phyloP scores from a whole-genome alignment of 2,113 vertebrate species.

The Eira barbara region DNA sequence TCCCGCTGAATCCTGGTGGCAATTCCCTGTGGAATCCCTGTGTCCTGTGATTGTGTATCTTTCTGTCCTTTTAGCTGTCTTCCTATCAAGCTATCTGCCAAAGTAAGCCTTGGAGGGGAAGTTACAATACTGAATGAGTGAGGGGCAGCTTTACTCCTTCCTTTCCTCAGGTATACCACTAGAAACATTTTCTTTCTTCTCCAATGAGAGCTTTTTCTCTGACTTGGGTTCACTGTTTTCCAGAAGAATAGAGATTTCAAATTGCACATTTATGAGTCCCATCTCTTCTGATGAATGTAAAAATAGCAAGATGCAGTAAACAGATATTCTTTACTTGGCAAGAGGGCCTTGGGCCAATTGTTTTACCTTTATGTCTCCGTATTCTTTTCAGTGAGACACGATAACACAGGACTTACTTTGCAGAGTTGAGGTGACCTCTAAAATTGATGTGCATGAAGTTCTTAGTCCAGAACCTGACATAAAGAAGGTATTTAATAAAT shows the following conservation, averaged over 20 bases:
- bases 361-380: not conserved
- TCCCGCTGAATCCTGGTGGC: not conserved
- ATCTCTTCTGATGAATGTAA: not conserved
- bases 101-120: not conserved
- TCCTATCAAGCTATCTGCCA: not conserved
- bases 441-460: not conserved
- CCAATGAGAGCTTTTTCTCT: not conserved
- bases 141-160: not conserved
- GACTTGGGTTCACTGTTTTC: not conserved
- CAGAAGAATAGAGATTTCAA: not conserved
- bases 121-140: not conserved
- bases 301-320: not conserved
- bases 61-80: not conserved
- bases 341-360: not conserved
- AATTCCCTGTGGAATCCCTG: not conserved
- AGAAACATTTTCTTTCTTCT: not conserved
- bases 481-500: not conserved
- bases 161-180: not conserved
- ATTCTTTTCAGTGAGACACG: not conserved
- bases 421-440: not conserved
- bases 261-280: not conserved
- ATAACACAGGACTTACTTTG: not conserved
- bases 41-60: not conserved
- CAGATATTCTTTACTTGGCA: not conserved
- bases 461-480: not conserved